Evolutionary conservation across 2,113 vertebrate species (phyloP), one percentile per base, ranked within the genome.

Genomic region (Corythaeola cristata): DNA sequence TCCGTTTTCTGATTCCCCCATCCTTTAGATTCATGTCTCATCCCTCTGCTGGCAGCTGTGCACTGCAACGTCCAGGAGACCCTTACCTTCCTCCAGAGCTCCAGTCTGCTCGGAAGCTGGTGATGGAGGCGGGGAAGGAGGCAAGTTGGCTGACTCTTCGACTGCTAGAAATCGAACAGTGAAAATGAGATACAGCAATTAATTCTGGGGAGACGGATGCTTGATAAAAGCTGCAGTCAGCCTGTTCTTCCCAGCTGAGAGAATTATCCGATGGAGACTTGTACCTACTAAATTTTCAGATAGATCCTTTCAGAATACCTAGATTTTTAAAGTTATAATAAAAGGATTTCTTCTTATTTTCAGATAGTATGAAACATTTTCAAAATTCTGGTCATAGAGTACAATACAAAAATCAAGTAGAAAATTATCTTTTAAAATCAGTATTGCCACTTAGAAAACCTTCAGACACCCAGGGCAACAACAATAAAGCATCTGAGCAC

Each of bases 71-170:
- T 26, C 80, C 64, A 45, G 47, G 35, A 69, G 78, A 90, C 56
- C 39, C 98, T 98, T 99, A 99, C 99, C 99, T 99, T 99, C 99
- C 89, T 99, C 99, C 97, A 99, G 97, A 64, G 98, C 96, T 93
- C 98, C 98, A 59, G 99, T 99, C 97, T 99, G 98, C 97, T 99
- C 99, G 6, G 99, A 99, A 90, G 99, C 99, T 96, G 99, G 99
- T 8, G 99, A 99, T 1, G 99, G 99, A 81, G 99, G 99, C 52
- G 99, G 99, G 74, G 99, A 99, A 78, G 99, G 99, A 95, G 99
- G 99, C 98, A 99, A 98, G 96, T 99, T 99, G 97, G 99, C 98
- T 87, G 99, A 99, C 94, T 99, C 99, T 98, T 99, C 99, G 73
- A 99, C 99, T 99, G 97, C 92, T 98, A 96, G 95, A 97, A 97